These are phyloP conservation scores for Parnassius orleans DNA, from an alignment of 2,888 invertebrate genomes.

Conservation along the genomic window DNA sequence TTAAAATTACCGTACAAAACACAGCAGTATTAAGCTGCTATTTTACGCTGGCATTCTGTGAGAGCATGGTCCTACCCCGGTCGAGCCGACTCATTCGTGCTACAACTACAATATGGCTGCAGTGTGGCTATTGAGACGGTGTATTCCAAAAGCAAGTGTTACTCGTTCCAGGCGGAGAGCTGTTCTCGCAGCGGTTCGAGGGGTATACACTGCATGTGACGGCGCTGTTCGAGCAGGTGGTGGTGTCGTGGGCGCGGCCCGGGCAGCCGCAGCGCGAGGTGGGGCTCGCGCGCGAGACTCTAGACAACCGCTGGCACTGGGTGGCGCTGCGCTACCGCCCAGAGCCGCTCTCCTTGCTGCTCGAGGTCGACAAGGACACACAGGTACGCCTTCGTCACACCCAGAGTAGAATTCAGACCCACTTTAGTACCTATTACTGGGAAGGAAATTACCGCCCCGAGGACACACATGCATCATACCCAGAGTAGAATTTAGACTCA, in stretches of 20 bases:
- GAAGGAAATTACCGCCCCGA: too few species aligned
- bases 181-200: constrained; percentile 85
- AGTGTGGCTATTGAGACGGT: too few species aligned
- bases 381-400: constrained; percentile 39
- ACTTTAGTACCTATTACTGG: too few species aligned
- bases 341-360: constrained; percentile 64
- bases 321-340: constrained; percentile 83
- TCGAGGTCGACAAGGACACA: constrained; percentile 65
- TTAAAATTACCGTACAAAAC: too few species aligned
- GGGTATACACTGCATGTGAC: constrained; percentile 83
- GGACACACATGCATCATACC: too few species aligned
- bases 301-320: constrained; percentile 92
- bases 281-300: constrained; percentile 83
- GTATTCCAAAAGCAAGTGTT: neutral
- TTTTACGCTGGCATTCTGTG: too few species aligned
- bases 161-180: constrained; percentile 81
- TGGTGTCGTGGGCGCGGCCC: constrained; percentile 80
- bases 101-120: too few species aligned
- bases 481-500: too few species aligned
- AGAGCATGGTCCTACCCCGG: too few species aligned
- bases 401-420: neutral
- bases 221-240: constrained; percentile 81
- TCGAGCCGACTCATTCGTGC: too few species aligned
- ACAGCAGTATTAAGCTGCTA: too few species aligned
- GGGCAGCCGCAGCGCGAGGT: constrained; percentile 81